These are phyloP conservation scores for Antrozous pallidus DNA, from an alignment of 2,797 vertebrate genomes.

Conservation along the genomic window DNA sequence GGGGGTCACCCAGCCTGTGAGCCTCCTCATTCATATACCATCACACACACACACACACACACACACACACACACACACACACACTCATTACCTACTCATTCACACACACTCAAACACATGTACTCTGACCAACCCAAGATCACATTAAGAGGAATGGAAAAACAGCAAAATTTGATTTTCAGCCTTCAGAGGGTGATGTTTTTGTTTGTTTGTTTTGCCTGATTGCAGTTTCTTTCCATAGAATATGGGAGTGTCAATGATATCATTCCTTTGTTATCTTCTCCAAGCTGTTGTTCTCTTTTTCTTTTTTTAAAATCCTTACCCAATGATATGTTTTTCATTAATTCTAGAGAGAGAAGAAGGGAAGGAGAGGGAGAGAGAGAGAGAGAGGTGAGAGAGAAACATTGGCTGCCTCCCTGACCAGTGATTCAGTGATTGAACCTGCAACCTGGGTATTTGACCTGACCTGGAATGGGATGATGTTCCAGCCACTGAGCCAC, in stretches of 20 bases:
- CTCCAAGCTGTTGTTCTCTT: neutral
- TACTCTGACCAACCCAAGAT: neutral
- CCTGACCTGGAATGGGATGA: neutral
- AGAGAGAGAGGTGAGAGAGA: neutral
- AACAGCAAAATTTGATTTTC: neutral
- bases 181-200: neutral
- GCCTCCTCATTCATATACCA: neutral
- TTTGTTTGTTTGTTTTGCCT: neutral
- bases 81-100: neutral
- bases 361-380: neutral
- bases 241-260: accelerated
- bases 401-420: neutral
- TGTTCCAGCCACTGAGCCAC: neutral
- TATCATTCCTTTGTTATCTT: neutral
- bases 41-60: accelerated
- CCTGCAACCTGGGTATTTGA: neutral
- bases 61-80: neutral
- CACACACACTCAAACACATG: neutral
- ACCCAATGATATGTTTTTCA: neutral
- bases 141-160: neutral
- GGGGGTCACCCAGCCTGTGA: neutral
- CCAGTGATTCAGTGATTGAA: neutral
- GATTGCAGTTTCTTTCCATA: neutral
- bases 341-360: neutral
- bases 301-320: neutral